Evolutionary conservation across 2,113 vertebrate genomes (phyloP).

Genomic region (Platycercus adscitus): DNA sequence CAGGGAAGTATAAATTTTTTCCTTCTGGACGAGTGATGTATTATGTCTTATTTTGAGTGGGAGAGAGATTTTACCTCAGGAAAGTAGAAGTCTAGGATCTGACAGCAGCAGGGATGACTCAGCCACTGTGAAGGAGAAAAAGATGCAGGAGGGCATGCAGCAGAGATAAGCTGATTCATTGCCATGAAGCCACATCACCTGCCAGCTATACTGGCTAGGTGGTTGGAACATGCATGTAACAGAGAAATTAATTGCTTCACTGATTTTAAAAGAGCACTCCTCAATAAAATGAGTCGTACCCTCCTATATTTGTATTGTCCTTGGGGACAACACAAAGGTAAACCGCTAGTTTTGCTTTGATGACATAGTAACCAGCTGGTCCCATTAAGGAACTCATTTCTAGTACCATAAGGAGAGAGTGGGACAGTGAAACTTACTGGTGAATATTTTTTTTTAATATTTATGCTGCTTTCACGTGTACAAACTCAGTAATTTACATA

Average conservation of each 20-base stretch:
- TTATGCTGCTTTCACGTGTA: neutral
- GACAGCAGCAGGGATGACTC: neutral
- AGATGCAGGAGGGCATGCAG: neutral
- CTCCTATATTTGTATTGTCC: neutral
- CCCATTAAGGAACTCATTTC: conserved; percentile 13
- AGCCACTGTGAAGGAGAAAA: neutral
- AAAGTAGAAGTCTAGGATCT: neutral
- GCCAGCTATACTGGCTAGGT: neutral
- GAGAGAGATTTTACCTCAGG: neutral
- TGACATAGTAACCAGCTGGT: neutral
- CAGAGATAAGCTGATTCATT: neutral
- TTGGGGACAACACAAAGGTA: neutral
- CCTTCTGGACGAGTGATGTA: neutral
- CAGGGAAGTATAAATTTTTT: neutral
- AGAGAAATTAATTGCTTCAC: neutral
- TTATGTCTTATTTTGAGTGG: neutral
- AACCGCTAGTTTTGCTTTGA: conserved; percentile 37
- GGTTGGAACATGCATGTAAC: neutral
- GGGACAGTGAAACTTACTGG: neutral
- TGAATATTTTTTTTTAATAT: neutral
- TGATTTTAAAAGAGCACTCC: conserved; percentile 31
- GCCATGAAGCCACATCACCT: neutral
- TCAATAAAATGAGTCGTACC: neutral
- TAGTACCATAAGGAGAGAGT: neutral
- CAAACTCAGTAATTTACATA: neutral